These are phyloP conservation scores for Margarornis squamiger DNA, from an alignment of 2,797 vertebrate genomes.

Conservation along the genomic window DNA sequence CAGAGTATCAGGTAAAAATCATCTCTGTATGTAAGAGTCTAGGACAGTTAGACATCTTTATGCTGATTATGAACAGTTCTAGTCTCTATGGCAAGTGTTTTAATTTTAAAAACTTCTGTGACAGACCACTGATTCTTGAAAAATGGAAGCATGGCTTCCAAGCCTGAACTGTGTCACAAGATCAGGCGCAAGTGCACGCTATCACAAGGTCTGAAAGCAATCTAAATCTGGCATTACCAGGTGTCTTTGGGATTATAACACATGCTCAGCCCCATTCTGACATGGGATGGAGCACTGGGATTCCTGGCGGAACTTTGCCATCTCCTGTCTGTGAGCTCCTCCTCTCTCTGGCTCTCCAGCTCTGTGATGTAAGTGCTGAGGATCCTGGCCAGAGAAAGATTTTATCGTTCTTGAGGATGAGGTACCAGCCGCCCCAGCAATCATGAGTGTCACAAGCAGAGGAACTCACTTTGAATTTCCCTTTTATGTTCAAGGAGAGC, in stretches of 20 bases:
- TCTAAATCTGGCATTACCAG: neutral
- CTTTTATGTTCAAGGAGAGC: neutral
- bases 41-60: neutral
- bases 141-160: neutral
- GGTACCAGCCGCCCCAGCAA: neutral
- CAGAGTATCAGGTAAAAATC: neutral
- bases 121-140: neutral
- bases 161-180: neutral
- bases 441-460: neutral
- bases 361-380: neutral
- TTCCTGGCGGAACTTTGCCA: neutral
- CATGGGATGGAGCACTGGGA: neutral
- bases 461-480: neutral
- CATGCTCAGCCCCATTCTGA: neutral
- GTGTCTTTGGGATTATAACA: neutral
- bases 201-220: neutral
- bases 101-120: neutral
- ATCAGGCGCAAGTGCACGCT: neutral
- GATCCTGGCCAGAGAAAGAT: neutral
- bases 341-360: neutral
- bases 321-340: neutral
- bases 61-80: neutral
- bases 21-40: neutral
- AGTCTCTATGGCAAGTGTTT: neutral
- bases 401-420: neutral